A percentile compares a stretch with the other conserved stretches of the same genome.
Conservation (phyloP, 1,140 invertebrate genomes). For the Phymastichus coffea region DNA sequence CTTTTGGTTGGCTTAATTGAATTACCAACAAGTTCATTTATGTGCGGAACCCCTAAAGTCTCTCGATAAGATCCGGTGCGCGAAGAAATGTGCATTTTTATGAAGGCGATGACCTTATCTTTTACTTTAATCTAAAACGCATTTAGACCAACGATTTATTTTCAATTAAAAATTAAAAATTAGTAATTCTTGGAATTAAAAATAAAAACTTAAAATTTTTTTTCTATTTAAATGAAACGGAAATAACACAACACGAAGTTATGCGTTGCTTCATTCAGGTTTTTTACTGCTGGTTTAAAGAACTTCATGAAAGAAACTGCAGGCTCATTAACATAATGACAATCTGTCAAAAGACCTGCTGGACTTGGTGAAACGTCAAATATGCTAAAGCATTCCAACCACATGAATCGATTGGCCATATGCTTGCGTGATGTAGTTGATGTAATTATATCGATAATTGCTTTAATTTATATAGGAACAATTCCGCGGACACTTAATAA, state of each 20-base stretch:
- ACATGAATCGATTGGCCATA: neutral
- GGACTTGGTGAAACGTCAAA: neutral
- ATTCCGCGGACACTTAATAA: too few relatives aligned
- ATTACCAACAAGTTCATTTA: neutral
- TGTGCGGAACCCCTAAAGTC: neutral
- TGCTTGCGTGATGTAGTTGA: neutral
- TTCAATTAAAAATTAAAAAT: too few relatives aligned
- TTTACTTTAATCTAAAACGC: too few relatives aligned
- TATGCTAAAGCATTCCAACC: neutral
- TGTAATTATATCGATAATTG: neutral
- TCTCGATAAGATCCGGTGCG: neutral
- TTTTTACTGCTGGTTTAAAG: neutral
- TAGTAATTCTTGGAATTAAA: too few relatives aligned
- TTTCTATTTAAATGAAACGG: too few relatives aligned
- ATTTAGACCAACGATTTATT: too few relatives aligned
- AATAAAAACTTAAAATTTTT: too few relatives aligned
- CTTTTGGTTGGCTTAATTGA: conserved; percentile 15
- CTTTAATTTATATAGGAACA: too few relatives aligned
- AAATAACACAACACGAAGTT: too few relatives aligned
- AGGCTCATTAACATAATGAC: conserved; percentile 27
- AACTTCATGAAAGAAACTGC: neutral
- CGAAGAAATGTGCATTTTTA: too few relatives aligned
- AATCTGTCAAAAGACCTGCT: conserved; percentile 17
- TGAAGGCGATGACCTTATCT: too few relatives aligned
- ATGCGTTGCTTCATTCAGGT: too few relatives aligned